Conservation (phyloP, 2,888 invertebrate species). For the Conomelus anceps region DNA sequence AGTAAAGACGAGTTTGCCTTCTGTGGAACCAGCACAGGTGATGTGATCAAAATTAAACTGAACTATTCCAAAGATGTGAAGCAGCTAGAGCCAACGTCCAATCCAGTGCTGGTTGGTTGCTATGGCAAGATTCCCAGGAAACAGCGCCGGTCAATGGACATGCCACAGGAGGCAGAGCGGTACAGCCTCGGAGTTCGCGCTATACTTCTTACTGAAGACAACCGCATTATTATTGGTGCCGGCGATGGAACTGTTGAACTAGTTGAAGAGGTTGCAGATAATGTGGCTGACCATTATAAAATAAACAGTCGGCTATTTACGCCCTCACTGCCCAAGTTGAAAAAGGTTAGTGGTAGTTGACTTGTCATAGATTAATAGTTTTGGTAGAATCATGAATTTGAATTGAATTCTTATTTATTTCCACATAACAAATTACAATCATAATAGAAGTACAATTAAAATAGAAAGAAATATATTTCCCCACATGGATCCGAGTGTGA, state of each 20-base stretch:
- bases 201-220: slow-evolving; percentile 53
- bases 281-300: slow-evolving; percentile 37
- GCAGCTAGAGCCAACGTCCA: slow-evolving; percentile 46
- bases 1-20: slow-evolving; percentile 65
- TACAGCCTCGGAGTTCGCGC: slow-evolving; percentile 60
- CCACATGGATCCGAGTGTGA: no score
- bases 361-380: no score
- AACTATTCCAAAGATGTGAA: slow-evolving; percentile 38
- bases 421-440: no score
- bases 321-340: slow-evolving; percentile 53
- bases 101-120: slow-evolving; percentile 57
- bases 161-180: slow-evolving; percentile 48
- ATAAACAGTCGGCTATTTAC: slow-evolving; percentile 43
- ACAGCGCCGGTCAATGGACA: slow-evolving; percentile 46
- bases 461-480: no score
- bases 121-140: slow-evolving; percentile 54
- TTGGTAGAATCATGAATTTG: no score
- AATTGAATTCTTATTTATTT: no score
- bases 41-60: slow-evolving; percentile 49
- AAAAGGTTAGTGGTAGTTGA: slow-evolving; percentile 43
- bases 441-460: no score
- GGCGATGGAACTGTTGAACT: slow-evolving; percentile 78
- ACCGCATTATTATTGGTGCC: slow-evolving; percentile 66
- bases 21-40: slow-evolving; percentile 81
- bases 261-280: slow-evolving; percentile 50